Base-by-base conservation (phyloP, 2,113 vertebrate genomes). In the Cebidichthys violaceus region DNA sequence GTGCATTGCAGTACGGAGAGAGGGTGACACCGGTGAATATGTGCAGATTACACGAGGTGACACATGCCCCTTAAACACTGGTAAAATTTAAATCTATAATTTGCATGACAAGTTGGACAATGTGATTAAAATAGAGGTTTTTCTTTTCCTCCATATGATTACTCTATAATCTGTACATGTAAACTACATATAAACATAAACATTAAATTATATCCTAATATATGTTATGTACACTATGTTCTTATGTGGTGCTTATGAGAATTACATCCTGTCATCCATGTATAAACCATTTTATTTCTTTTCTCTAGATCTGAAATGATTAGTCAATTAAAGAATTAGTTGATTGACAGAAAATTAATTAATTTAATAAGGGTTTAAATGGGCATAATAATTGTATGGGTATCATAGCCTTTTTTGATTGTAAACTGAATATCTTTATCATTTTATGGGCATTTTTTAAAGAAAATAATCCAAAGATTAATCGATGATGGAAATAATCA, bases 1-100 rank as follows among this genome's bases (percentile, higher is more conserved):
- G 5, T 13, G 27, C 47, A 31, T 55, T 9, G 39, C 50, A 67
- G n/a, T 79, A 73, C 45, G 70, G 47, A 85, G 24, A 82, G 37
- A 90, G n/a, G 69, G 45, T 60, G 77, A 88, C 33, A 79, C 1
- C 50, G 6, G 52, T 80, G 67, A 77, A 75, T 75, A 69, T 59
- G 80, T 66, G 64, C 61, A 81, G 60, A 59, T 67, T 65, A 70
- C 9, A 57, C 14, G 6, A 22, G 45, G 15, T 27, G 35, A 75
- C 15, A 39, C 39, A 47, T 60, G 4, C 11, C 64, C 62, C 7
- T 65, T 1, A 60, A 71, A 75, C 18, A 61, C 22, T 17, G 22
- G 7, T 47, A 1, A 52, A 71, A 4, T 18, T 31, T 9, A 35
- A 37, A 31, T 24, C 29, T 62, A 69, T 1, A 31, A 8, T 70